These are phyloP conservation scores for Synanthedon andrenaeformis DNA, from an alignment of 2,888 invertebrate genomes.

Conservation along the genomic window DNA sequence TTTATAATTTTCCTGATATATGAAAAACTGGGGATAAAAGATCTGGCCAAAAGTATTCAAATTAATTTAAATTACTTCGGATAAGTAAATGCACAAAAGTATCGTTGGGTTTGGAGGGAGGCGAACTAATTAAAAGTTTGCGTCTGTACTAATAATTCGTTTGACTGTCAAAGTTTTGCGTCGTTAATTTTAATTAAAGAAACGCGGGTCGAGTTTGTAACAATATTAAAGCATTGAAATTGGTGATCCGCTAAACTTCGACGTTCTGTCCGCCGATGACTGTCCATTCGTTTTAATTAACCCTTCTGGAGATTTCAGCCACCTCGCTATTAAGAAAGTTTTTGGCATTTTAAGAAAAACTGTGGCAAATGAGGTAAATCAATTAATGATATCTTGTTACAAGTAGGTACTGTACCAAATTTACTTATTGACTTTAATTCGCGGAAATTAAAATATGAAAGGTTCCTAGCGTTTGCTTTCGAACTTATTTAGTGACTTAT, in stretches of 20 bases:
- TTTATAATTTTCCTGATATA: too few species aligned
- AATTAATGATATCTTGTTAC: constrained; percentile 35
- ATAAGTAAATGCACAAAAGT: constrained; percentile 62
- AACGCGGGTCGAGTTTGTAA: constrained; percentile 63
- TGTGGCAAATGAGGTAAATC: constrained; percentile 38
- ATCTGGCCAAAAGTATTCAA: constrained; percentile 39
- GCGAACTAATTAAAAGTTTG: constrained; percentile 68
- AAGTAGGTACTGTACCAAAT: background rate
- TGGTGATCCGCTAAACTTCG: constrained; percentile 69
- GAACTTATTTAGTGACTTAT: too few species aligned
- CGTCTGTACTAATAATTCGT: constrained; percentile 70
- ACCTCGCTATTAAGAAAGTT: constrained; percentile 45
- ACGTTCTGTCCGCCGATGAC: constrained; percentile 57
- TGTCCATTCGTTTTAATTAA: constrained; percentile 67
- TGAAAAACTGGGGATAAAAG: too few species aligned
- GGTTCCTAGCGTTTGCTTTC: too few species aligned
- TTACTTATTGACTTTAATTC: too few species aligned
- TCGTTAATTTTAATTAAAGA: constrained; percentile 72
- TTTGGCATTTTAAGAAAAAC: constrained; percentile 27
- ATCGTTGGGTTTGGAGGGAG: constrained; percentile 42
- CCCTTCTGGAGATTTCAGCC: constrained; percentile 51
- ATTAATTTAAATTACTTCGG: constrained; percentile 58
- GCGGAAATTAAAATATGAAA: too few species aligned
- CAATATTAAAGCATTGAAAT: constrained; percentile 69
- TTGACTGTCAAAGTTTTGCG: constrained; percentile 69